phyloP scores from a whole-genome alignment of 2,888 invertebrate species.

The Metacarcinus magister region DNA sequence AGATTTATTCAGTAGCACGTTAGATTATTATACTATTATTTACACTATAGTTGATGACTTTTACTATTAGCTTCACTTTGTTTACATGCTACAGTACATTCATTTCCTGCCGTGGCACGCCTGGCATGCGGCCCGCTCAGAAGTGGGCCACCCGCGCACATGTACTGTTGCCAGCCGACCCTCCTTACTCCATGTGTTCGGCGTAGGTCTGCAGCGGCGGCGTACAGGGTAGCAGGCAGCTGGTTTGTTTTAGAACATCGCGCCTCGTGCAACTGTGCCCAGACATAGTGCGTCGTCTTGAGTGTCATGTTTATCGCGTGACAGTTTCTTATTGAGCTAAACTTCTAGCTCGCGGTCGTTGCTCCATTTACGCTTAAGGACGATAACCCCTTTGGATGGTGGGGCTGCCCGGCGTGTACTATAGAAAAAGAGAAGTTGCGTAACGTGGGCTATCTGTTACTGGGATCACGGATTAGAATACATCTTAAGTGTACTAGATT shows the following conservation, averaged over 20 bases:
- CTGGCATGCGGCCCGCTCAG: not conserved
- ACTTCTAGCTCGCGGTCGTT: not conserved
- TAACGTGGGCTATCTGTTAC: conserved; percentile 16
- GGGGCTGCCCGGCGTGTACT: not conserved
- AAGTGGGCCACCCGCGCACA: not conserved
- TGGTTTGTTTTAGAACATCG: not conserved
- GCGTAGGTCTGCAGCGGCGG: conserved; percentile 27
- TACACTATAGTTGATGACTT: too few species aligned
- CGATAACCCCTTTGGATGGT: not conserved
- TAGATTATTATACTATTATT: not conserved
- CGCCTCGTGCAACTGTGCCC: not conserved
- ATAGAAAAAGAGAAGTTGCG: not conserved
- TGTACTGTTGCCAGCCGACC: conserved; percentile 39
- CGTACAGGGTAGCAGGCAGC: not conserved
- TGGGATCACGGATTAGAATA: not conserved
- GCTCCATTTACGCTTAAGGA: conserved; percentile 16
- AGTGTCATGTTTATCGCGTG: conserved; percentile 32
- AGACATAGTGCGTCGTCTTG: conserved; percentile 8
- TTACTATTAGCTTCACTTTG: too few species aligned
- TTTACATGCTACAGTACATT: not conserved
- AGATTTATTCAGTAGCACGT: not conserved
- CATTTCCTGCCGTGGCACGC: not conserved
- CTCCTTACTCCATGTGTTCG: not conserved
- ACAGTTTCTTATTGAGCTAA: conserved; percentile 8
- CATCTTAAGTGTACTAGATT: not conserved